Percentiles rank a stretch among this genome's conserved stretches.
Evolutionary conservation across 1,140 invertebrate genomes (phyloP).

Genomic region (Microplitis demolitor): DNA sequence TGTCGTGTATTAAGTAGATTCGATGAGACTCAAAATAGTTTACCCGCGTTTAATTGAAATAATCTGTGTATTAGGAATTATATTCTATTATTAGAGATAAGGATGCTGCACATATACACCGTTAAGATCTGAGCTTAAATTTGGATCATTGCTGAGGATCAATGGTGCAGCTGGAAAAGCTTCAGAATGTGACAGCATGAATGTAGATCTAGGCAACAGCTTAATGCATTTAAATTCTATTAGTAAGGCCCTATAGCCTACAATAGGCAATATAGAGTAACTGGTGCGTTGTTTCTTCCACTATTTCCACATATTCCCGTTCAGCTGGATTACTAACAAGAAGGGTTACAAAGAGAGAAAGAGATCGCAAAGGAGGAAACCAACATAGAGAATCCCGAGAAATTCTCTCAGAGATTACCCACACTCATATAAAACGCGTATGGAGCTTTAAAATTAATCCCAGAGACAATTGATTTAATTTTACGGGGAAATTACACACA

Average conservation of each 20-base stretch:
- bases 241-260: not conserved
- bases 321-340: not conserved
- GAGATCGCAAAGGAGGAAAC: not conserved
- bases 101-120: too few relatives aligned
- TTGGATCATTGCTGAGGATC: too few relatives aligned
- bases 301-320: not conserved
- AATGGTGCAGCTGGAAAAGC: too few relatives aligned
- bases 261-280: not conserved
- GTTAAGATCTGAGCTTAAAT: too few relatives aligned
- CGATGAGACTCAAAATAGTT: too few relatives aligned
- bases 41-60: too few relatives aligned
- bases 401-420: constrained; percentile 10
- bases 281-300: not conserved
- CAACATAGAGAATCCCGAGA: constrained; percentile 1
- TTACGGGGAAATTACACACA: constrained; percentile 19
- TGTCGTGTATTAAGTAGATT: too few relatives aligned
- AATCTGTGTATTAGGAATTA: too few relatives aligned
- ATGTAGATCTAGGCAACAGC: not conserved
- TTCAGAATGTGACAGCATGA: too few relatives aligned
- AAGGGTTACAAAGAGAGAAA: not conserved
- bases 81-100: too few relatives aligned
- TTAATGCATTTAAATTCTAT: not conserved
- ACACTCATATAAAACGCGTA: not conserved
- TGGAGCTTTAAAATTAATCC: constrained; percentile 22
- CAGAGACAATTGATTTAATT: constrained; percentile 27